These are phyloP conservation scores for Anniella stebbinsi DNA, from an alignment of 2,797 vertebrate species.

Conservation along the genomic window DNA sequence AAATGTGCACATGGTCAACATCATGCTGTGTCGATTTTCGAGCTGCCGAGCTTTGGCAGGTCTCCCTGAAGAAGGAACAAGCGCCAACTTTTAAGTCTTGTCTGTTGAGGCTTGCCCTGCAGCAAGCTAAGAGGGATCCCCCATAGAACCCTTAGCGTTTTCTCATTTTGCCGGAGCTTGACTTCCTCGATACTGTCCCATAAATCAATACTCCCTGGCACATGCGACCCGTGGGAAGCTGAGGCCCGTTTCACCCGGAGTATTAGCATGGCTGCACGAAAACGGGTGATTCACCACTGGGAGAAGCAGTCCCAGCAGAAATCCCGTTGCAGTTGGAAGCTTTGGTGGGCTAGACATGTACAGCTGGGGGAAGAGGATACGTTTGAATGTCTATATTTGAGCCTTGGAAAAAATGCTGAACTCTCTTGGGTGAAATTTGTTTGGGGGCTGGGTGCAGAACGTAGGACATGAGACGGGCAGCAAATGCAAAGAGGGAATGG, in stretches of 20 bases:
- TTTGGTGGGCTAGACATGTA: constrained; percentile 3
- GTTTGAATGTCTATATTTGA: neutral
- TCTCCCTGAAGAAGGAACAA: neutral
- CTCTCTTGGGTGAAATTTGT: constrained; percentile 4
- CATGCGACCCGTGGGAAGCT: constrained; percentile 2
- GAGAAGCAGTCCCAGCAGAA: neutral
- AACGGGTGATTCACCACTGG: neutral
- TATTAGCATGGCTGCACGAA: neutral
- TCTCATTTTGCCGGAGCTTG: constrained; percentile 56
- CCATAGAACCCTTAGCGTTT: constrained; percentile 59
- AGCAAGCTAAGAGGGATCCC: constrained; percentile 30
- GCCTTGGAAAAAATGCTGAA: constrained; percentile 13
- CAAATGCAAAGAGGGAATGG: constrained; percentile 34
- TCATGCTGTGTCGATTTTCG: neutral
- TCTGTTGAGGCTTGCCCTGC: constrained; percentile 26
- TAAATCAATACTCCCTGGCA: constrained; percentile 71
- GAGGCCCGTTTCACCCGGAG: neutral
- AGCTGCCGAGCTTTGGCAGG: neutral
- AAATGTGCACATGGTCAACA: neutral
- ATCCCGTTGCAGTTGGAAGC: neutral
- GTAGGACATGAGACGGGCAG: neutral
- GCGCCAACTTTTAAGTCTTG: constrained; percentile 27
- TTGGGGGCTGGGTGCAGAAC: neutral
- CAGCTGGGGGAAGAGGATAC: neutral
- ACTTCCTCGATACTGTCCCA: constrained; percentile 50